These are phyloP conservation scores for Phrynocephalus versicolor DNA, from an alignment of 2,113 vertebrate species.

Conservation along the genomic window DNA sequence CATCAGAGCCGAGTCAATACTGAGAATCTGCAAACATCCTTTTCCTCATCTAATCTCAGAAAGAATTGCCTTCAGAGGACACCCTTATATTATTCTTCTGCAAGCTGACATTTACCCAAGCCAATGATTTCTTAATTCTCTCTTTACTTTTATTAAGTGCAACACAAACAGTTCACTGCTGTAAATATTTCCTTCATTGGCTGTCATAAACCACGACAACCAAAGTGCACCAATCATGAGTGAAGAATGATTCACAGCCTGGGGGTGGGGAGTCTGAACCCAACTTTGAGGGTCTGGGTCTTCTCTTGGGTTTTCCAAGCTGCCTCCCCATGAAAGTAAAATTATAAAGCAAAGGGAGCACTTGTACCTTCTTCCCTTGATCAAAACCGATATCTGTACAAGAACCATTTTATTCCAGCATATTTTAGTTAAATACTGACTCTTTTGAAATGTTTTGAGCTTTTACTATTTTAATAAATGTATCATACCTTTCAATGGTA, in stretches of 20 bases:
- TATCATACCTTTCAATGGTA: neutral
- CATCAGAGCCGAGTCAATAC: neutral
- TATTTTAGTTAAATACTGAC: neutral
- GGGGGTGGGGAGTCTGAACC: too few species aligned
- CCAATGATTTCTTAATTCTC: constrained; percentile 10
- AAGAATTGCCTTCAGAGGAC: neutral
- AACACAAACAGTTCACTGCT: neutral
- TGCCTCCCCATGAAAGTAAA: too few species aligned
- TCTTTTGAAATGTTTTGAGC: neutral
- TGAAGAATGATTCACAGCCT: neutral
- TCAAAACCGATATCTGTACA: neutral
- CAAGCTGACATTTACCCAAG: constrained; percentile 10
- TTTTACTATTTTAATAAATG: neutral
- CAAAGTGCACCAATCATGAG: neutral
- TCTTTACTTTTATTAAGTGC: constrained; percentile 16
- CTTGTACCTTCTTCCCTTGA: neutral
- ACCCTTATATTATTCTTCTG: neutral
- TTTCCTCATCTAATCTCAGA: neutral
- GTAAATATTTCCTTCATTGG: neutral
- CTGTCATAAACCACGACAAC: constrained; percentile 10
- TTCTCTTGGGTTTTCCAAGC: too few species aligned
- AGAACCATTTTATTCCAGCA: neutral
- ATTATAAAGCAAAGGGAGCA: too few species aligned
- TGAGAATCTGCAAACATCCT: neutral
- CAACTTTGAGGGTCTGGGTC: too few species aligned